Evolutionary conservation across 1,140 invertebrate species (phyloP).

Genomic region (Dreissena rostriformis): DNA sequence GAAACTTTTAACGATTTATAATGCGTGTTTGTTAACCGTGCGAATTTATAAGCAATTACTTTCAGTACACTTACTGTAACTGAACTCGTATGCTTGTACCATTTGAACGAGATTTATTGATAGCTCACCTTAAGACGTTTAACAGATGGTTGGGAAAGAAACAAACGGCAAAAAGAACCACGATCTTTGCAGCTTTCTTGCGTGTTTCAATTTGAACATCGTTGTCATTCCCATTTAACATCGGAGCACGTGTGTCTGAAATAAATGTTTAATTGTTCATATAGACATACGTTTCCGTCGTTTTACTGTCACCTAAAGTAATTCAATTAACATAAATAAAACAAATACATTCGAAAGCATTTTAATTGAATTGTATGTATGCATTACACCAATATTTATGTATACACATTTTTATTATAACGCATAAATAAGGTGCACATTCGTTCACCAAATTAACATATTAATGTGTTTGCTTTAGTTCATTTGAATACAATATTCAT

Average conservation of each 20-base stretch:
- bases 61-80: not conserved
- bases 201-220: conserved; percentile 34
- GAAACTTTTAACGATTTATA: not conserved
- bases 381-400: not conserved
- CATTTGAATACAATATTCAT: not conserved
- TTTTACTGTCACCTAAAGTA: not conserved
- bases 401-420: not conserved
- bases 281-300: not conserved
- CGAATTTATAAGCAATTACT: not conserved
- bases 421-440: not conserved
- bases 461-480: not conserved
- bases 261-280: not conserved
- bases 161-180: conserved; percentile 41
- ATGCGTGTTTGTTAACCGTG: not conserved
- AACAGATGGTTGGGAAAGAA: conserved; percentile 36
- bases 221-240: conserved; percentile 3
- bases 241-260: conserved; percentile 15
- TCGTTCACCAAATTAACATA: not conserved
- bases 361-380: not conserved
- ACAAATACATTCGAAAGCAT: not conserved
- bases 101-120: not conserved
- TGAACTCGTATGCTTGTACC: not conserved
- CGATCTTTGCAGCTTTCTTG: conserved; percentile 39
- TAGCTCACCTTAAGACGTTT: conserved; percentile 17
- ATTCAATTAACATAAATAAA: not conserved